These are phyloP conservation scores for Drosophila burlai DNA, from an alignment of 1,140 invertebrate genomes.

Conservation along the genomic window DNA sequence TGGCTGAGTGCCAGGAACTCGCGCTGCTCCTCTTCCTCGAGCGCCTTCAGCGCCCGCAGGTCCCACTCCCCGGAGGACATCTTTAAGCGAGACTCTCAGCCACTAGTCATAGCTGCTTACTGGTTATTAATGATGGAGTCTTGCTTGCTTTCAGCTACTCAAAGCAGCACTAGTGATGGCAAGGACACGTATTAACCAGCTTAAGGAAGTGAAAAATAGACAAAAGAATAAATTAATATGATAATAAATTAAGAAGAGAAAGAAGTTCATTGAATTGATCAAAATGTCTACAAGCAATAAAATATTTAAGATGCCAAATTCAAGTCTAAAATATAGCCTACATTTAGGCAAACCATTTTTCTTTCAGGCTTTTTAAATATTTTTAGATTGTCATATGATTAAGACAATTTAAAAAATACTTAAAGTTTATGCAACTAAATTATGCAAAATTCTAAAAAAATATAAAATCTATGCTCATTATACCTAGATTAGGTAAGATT, in stretches of 20 bases:
- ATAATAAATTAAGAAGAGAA: not conserved
- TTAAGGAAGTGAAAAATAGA: not conserved
- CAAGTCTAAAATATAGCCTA: not conserved
- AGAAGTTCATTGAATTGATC: not conserved
- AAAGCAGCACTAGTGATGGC: not conserved
- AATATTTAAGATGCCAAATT: too few relatives aligned
- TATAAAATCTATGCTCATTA: not conserved
- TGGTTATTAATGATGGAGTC: not conserved
- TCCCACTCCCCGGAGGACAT: conserved; percentile 85
- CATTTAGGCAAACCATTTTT: not conserved
- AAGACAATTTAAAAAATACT: not conserved
- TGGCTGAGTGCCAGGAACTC: conserved; percentile 80
- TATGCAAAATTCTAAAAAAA: not conserved
- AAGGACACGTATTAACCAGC: not conserved
- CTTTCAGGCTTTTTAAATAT: not conserved
- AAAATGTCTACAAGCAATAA: too few relatives aligned
- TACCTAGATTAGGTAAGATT: too few relatives aligned
- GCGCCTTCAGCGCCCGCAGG: conserved; percentile 80
- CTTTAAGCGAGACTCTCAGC: not conserved
- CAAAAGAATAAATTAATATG: too few relatives aligned
- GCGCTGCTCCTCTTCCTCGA: conserved; percentile 80
- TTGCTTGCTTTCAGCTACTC: not conserved
- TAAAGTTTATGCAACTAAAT: not conserved
- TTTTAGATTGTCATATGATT: not conserved
- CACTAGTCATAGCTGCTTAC: not conserved